These are phyloP conservation scores for Danio kyathit DNA, from an alignment of 2,797 vertebrate species.

Conservation along the genomic window DNA sequence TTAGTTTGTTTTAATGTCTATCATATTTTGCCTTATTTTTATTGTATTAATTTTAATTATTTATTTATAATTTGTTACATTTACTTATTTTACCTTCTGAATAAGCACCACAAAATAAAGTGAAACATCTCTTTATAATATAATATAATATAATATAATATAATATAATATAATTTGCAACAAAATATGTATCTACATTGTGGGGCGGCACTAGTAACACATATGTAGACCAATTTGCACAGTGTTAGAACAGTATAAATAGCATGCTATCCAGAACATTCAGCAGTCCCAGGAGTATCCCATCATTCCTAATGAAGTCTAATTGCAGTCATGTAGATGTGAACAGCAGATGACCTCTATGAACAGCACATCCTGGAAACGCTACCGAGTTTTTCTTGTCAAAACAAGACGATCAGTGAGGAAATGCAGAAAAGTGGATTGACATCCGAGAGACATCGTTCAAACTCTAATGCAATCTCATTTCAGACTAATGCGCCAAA, in stretches of 20 bases:
- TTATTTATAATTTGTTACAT: no score
- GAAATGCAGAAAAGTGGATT: conserved; percentile 38
- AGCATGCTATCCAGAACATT: not conserved
- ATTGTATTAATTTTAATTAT: no score
- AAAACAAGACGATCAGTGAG: conserved; percentile 47
- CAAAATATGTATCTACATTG: no score
- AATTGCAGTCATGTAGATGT: conserved; percentile 47
- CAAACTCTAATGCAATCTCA: conserved; percentile 1
- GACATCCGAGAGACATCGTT: conserved; percentile 10
- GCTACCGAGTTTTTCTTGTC: conserved; percentile 34
- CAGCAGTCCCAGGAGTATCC: conserved; percentile 28
- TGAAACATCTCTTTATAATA: no score
- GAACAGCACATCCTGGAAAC: conserved; percentile 56
- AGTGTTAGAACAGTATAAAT: not conserved
- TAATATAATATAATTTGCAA: no score
- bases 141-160: no score
- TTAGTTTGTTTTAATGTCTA: no score
- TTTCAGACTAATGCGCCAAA: conserved; percentile 1
- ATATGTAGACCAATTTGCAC: not conserved
- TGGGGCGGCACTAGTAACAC: no score
- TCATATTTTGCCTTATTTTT: no score
- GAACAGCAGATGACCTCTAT: conserved; percentile 49
- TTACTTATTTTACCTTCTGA: no score
- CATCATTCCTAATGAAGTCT: conserved; percentile 52
- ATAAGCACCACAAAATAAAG: no score